A percentile compares a stretch with the other conserved stretches of the same genome.
Evolutionary conservation across 2,113 vertebrate species (phyloP).

Genomic region (Excalfactoria chinensis): DNA sequence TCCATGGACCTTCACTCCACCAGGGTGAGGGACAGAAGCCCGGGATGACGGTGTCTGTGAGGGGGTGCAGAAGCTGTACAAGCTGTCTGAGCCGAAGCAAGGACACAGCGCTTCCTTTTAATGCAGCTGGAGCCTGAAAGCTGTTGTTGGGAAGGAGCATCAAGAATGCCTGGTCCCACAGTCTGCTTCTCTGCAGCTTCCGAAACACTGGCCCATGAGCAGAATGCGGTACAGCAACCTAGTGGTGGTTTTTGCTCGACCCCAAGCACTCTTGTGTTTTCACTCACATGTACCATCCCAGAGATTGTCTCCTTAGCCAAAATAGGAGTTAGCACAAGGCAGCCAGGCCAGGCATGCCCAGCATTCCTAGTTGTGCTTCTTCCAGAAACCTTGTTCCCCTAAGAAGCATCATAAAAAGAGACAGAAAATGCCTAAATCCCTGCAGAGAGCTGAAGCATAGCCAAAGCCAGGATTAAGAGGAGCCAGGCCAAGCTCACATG

Average conservation of each 20-base stretch:
- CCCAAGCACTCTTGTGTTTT: background rate
- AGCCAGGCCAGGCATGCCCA: background rate
- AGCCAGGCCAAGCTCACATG: rapidly evolving
- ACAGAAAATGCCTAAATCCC: background rate
- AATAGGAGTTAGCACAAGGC: background rate
- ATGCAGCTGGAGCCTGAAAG: background rate
- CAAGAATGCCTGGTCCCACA: background rate
- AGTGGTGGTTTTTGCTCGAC: background rate
- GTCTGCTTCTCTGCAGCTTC: background rate
- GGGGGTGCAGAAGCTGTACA: background rate
- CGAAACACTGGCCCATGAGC: background rate
- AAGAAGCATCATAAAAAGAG: background rate
- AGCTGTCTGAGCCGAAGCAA: background rate
- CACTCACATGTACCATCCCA: background rate
- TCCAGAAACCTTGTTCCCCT: background rate
- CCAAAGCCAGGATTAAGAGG: background rate
- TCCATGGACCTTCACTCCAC: background rate
- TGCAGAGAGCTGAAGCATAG: background rate
- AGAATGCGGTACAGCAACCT: background rate
- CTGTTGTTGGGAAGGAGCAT: background rate
- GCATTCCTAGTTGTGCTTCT: background rate
- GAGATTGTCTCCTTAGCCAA: background rate
- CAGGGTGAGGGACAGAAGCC: background rate
- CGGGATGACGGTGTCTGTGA: background rate
- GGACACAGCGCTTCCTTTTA: background rate